phyloP scores from a whole-genome alignment of 2,113 vertebrate species.

The Erinaceus europaeus region DNA sequence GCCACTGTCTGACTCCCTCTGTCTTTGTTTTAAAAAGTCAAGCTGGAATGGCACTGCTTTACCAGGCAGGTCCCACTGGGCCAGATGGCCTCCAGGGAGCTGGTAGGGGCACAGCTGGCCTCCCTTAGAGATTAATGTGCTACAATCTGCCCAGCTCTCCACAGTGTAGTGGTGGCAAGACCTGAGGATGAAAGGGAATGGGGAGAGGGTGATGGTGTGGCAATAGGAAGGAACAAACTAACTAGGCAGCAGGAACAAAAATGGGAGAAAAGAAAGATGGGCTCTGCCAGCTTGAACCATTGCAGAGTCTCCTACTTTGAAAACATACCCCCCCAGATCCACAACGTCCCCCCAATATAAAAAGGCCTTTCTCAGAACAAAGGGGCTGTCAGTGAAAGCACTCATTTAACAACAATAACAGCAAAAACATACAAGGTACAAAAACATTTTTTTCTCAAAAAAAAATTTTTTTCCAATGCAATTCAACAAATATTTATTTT shows the following conservation, averaged over 20 bases:
- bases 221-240: no score
- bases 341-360: neutral
- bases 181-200: neutral
- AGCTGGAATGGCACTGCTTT: no score
- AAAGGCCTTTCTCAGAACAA: conserved; percentile 62
- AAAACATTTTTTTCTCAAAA: conserved; percentile 68
- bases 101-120: no score
- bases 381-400: conserved; percentile 63
- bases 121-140: no score
- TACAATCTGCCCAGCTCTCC: no score
- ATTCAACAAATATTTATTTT: conserved; percentile 74
- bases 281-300: neutral
- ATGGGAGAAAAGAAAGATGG: neutral
- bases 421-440: conserved; percentile 66
- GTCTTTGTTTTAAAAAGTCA: no score
- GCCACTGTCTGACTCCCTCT: no score
- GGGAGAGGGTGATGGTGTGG: neutral
- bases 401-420: conserved; percentile 67
- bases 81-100: no score
- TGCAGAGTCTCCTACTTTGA: neutral
- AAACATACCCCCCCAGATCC: neutral
- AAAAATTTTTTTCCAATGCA: conserved; percentile 67
- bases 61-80: no score
- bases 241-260: no score
- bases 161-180: neutral